These are phyloP conservation scores for Lota lota DNA, from an alignment of 2,113 vertebrate species.

Conservation along the genomic window DNA sequence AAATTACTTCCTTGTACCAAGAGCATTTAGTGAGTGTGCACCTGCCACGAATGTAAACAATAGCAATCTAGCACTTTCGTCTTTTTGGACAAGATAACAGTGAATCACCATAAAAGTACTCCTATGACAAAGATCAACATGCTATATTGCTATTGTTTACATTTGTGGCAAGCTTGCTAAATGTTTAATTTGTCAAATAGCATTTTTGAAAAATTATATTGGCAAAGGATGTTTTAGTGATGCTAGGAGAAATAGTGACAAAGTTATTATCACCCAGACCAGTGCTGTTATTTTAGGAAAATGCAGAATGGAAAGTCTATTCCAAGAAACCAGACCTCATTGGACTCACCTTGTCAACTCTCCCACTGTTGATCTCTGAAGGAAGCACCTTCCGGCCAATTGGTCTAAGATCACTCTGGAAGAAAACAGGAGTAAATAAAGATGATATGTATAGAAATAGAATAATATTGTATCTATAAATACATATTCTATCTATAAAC, in stretches of 20 bases:
- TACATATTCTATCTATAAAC: background rate
- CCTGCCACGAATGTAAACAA: no score
- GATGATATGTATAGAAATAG: background rate
- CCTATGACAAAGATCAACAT: no score
- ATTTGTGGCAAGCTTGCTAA: background rate
- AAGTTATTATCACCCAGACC: no score
- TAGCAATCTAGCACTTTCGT: no score
- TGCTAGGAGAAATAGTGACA: no score
- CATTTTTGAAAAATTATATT: no score
- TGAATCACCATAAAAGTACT: no score
- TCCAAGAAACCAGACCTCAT: background rate
- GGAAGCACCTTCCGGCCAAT: conserved; percentile 90
- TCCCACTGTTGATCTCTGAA: conserved; percentile 92
- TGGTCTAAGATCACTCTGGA: conserved; percentile 92
- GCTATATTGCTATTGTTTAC: background rate
- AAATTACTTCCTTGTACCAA: no score
- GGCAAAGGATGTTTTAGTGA: no score
- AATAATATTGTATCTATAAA: background rate
- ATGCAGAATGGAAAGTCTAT: background rate
- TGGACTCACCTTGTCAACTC: conserved; percentile 87
- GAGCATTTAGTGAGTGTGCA: no score
- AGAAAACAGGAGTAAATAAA: conserved; percentile 34
- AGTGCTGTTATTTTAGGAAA: background rate
- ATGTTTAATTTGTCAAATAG: background rate
- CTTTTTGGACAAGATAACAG: no score